Conservation (phyloP, 2,888 invertebrate species). For the Tipula confusa region DNA sequence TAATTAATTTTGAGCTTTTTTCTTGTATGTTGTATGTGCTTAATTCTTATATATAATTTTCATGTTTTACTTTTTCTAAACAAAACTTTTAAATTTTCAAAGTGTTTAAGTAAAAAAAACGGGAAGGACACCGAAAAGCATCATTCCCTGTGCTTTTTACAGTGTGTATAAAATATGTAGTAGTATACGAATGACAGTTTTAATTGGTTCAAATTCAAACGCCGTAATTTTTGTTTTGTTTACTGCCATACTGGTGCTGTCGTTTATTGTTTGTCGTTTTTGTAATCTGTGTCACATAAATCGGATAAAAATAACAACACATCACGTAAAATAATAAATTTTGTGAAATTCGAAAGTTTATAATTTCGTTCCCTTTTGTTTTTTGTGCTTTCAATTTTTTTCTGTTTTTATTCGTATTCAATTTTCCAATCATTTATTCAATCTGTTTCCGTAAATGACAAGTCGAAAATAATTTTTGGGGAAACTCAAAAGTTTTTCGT, state of each 20-base stretch:
- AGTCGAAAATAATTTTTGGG: not conserved
- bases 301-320: not conserved
- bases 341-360: not conserved
- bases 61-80: not conserved
- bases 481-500: not conserved
- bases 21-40: not conserved
- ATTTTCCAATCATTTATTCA: conserved; percentile 25
- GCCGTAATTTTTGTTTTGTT: not conserved
- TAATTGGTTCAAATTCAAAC: not conserved
- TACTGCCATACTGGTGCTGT: not conserved
- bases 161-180: not conserved
- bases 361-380: not conserved
- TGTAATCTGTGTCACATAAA: not conserved
- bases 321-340: not conserved
- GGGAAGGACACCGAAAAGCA: not conserved
- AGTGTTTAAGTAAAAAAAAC: not conserved
- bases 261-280: not conserved
- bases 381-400: too few relatives aligned
- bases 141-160: not conserved
- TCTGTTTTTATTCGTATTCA: not conserved
- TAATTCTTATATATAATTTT: too few relatives aligned
- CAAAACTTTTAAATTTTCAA: not conserved
- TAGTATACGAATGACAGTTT: not conserved
- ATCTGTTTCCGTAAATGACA: conserved; percentile 25
- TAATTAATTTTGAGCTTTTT: not conserved